Conservation (phyloP, 1,140 invertebrate species). For the Druon quercuslanigerum region DNA sequence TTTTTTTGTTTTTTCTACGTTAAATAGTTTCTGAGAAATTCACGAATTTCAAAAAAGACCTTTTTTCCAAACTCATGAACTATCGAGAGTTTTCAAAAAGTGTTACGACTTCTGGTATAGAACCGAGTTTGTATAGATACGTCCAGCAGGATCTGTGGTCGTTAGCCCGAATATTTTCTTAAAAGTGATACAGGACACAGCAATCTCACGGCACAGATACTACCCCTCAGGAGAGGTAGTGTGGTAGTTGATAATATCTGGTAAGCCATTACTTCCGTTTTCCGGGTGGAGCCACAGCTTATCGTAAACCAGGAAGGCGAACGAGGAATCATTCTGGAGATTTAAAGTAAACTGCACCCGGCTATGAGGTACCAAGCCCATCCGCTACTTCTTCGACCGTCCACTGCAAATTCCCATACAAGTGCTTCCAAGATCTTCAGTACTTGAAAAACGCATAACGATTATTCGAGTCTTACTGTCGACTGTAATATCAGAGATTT, state of each 20-base stretch:
- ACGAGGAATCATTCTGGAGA: constrained; percentile 58
- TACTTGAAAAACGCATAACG: background rate
- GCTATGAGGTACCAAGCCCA: constrained; percentile 47
- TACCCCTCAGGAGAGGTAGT: constrained; percentile 48
- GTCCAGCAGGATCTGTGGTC: constrained; percentile 46
- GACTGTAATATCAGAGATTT: no score
- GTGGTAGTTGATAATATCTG: constrained; percentile 61
- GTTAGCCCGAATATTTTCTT: constrained; percentile 54
- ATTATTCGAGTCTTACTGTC: background rate
- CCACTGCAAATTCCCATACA: constrained; percentile 7
- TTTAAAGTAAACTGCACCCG: constrained; percentile 60
- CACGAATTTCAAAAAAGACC: no score
- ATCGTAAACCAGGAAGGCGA: constrained; percentile 59
- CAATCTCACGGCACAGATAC: constrained; percentile 42
- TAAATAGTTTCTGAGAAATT: no score
- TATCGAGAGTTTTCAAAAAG: no score
- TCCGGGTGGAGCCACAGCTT: constrained; percentile 57
- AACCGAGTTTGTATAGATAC: background rate
- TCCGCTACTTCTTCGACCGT: constrained; percentile 3
- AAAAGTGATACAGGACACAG: constrained; percentile 55
- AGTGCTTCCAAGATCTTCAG: background rate
- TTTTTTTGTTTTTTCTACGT: no score
- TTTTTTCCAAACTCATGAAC: no score
- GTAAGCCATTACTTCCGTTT: constrained; percentile 62
- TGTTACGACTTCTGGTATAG: no score